Evolutionary conservation across 1,140 invertebrate genomes (phyloP), one percentile per base, ranked within the genome.

Genomic region (Conus ventricosus): DNA sequence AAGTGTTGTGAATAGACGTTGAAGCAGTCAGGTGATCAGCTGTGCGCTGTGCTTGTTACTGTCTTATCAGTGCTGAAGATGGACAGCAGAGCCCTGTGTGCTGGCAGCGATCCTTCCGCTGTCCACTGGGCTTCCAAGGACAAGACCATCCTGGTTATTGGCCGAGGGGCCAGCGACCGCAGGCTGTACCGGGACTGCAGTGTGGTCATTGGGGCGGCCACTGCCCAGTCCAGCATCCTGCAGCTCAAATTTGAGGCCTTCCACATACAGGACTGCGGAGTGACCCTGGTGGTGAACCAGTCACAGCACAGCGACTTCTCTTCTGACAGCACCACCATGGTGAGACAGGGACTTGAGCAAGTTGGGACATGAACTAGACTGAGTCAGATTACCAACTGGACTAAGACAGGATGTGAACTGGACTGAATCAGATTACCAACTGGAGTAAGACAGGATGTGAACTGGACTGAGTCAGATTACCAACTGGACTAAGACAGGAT

Each of bases 251-350:
- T 89, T 84, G 88, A 89, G 20, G 86, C 78, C 25, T 76, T 89
- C 51, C 87, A 89, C 81, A 84, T 89, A 17, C 67, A 87, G n/a
- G 85, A 89, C 81, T 89, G 88, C 78, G 85, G 78, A 39, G 86
- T 89, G 25, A 78, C 15, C 23, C 27, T 89, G 11, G 51, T 80
- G 20, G 71, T 89, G 6, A 84, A 80, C 11, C 88, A 89, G 86
- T 89, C 88, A 4, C 25, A 80, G 8, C 51, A 5, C 85, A 87
- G 85, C 63, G 76, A 84, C 15, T 89, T 89, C 83, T 54, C 25
- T 15, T 1, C 63, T 75, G 63, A 76, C 39, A 71, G 53, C 27
- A 51, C 63, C n/a, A 13, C 11, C 51, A 85, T 85, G 84, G 84
- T 85, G 53, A 57, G 57, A 15, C 57, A 39, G 39, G 63, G n/a